Percentiles rank a stretch among this genome's conserved stretches.
These are phyloP conservation scores for Abramis brama DNA, from an alignment of 2,113 vertebrate genomes.

Conservation along the genomic window DNA sequence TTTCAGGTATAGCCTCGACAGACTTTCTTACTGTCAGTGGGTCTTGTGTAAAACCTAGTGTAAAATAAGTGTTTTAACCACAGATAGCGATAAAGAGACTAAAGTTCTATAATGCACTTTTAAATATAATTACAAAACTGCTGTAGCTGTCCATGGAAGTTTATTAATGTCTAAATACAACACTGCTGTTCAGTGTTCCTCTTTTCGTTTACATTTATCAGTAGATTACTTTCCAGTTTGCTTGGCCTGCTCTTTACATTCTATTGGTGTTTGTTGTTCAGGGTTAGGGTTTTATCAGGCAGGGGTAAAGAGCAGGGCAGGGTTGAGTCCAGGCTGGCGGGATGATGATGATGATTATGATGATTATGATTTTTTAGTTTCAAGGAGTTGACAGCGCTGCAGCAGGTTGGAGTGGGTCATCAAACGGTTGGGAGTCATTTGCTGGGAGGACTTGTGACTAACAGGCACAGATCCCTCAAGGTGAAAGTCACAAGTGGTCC, in stretches of 20 bases:
- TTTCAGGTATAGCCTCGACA: background rate
- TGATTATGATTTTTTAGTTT: background rate
- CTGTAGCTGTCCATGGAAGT: too few relatives aligned
- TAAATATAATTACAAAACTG: too few relatives aligned
- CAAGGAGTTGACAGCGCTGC: constrained; percentile 11
- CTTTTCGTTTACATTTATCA: background rate
- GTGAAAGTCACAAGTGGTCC: constrained; percentile 51
- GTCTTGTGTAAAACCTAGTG: too few relatives aligned
- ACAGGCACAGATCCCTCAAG: constrained; percentile 54
- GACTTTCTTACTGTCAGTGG: too few relatives aligned
- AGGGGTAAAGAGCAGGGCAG: constrained; percentile 14
- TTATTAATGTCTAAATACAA: too few relatives aligned
- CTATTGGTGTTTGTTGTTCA: background rate
- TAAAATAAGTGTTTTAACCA: too few relatives aligned
- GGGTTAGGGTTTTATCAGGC: background rate
- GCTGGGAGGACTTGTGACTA: constrained; percentile 58
- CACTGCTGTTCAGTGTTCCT: too few relatives aligned
- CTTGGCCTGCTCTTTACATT: too few relatives aligned
- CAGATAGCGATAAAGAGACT: too few relatives aligned
- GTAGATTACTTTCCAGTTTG: background rate
- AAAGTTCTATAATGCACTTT: too few relatives aligned
- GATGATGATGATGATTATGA: background rate
- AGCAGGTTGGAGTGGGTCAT: constrained; percentile 36
- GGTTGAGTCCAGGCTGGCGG: constrained; percentile 16
- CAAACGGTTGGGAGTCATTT: constrained; percentile 32